Evolutionary conservation across 2,888 invertebrate species (phyloP).

Genomic region (Ecliptopera silaceata): DNA sequence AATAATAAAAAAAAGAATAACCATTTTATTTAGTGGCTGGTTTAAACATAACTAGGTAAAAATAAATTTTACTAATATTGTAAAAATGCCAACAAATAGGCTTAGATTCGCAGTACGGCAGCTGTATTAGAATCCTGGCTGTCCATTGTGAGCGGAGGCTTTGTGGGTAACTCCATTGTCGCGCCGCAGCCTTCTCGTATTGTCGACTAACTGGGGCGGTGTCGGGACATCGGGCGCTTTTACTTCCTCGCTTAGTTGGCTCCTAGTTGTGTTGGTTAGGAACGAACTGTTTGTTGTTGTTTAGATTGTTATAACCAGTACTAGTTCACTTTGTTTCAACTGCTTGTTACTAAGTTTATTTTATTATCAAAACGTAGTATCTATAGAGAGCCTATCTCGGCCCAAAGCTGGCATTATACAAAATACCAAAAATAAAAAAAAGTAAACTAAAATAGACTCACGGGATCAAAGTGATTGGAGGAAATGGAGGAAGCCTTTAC

Average conservation of each 20-base stretch:
- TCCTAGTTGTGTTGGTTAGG: not conserved
- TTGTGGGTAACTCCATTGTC: constrained; percentile 5
- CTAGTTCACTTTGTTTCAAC: not conserved
- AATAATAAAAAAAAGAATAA: too few species aligned
- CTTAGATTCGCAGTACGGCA: too few species aligned
- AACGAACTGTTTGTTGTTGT: not conserved
- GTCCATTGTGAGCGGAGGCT: not conserved
- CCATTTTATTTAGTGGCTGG: too few species aligned
- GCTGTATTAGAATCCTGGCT: constrained; percentile 3
- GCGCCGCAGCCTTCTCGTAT: not conserved
- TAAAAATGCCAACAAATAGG: too few species aligned
- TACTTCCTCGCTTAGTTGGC: not conserved
- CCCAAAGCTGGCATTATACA: too few species aligned
- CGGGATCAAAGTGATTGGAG: too few species aligned
- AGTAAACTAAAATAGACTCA: too few species aligned
- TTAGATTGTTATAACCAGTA: not conserved
- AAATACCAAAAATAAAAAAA: too few species aligned
- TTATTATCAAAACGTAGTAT: not conserved
- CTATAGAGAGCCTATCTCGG: too few species aligned
- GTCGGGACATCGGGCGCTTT: constrained; percentile 5
- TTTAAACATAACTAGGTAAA: too few species aligned
- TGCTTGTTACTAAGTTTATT: not conserved
- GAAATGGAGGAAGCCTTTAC: too few species aligned
- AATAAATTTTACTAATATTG: too few species aligned
- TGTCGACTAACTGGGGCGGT: not conserved